These are phyloP conservation scores for Arctocebus calabarensis DNA, from an alignment of 2,797 vertebrate genomes.

Conservation along the genomic window DNA sequence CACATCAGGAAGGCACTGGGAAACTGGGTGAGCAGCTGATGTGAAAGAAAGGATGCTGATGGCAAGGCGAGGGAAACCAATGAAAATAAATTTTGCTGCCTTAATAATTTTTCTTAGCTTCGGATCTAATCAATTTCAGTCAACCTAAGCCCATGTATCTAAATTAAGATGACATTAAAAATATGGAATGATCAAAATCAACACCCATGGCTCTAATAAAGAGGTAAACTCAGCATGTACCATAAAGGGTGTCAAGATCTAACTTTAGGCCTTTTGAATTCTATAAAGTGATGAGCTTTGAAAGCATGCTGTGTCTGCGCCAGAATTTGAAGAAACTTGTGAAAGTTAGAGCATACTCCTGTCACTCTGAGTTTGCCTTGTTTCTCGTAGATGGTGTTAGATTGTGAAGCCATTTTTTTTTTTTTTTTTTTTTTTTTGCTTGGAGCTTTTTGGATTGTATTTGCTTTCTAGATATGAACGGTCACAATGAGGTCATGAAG, in stretches of 20 bases:
- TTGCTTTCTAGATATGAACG: neutral
- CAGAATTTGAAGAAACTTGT: neutral
- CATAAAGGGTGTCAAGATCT: neutral
- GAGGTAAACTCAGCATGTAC: slow-evolving; percentile 30
- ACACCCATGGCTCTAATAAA: slow-evolving; percentile 50
- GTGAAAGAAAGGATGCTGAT: neutral
- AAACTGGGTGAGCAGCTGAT: neutral
- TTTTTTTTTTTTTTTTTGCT: neutral
- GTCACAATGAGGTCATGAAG: neutral
- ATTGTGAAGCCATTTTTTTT: neutral
- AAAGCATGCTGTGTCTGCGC: neutral
- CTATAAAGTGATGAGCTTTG: slow-evolving; percentile 54
- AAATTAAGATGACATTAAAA: slow-evolving; percentile 68
- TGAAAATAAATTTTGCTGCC: slow-evolving; percentile 40
- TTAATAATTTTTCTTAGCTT: slow-evolving; percentile 49
- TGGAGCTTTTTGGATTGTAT: slow-evolving; percentile 38
- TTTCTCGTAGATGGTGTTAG: neutral
- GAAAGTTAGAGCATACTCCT: slow-evolving; percentile 14
- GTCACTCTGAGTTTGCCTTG: neutral
- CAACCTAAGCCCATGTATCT: neutral
- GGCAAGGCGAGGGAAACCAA: neutral
- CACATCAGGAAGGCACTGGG: neutral
- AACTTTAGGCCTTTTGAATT: slow-evolving; percentile 42
- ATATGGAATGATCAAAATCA: slow-evolving; percentile 67
- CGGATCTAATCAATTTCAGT: slow-evolving; percentile 49